These are phyloP conservation scores for Apodemus sylvaticus DNA, from an alignment of 2,113 vertebrate genomes.

Conservation along the genomic window DNA sequence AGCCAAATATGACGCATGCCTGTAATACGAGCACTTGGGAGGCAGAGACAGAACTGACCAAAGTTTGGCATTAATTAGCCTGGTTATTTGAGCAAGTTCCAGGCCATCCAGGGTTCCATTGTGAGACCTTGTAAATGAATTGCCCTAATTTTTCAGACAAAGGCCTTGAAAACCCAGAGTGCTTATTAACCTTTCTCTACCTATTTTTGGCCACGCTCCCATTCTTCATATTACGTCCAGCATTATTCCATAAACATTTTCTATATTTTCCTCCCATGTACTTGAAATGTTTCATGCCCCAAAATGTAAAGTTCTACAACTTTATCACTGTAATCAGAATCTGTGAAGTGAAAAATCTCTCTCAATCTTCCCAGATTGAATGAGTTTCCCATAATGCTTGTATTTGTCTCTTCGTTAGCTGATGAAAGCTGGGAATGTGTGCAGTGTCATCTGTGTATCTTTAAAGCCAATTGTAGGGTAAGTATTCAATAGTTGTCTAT, in stretches of 20 bases:
- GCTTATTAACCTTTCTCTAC: background rate
- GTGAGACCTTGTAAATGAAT: background rate
- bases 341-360: slow-evolving; percentile 20
- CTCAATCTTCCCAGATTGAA: slow-evolving; percentile 10
- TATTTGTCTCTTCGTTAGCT: background rate
- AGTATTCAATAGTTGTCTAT: slow-evolving; percentile 6
- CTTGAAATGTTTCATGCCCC: background rate
- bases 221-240: background rate
- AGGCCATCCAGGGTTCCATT: background rate
- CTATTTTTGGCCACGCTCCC: slow-evolving; percentile 8
- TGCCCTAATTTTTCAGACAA: background rate
- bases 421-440: background rate
- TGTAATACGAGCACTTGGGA: too few relatives aligned
- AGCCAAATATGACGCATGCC: background rate
- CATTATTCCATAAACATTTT: slow-evolving; percentile 19
- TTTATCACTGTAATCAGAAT: slow-evolving; percentile 3
- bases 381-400: background rate
- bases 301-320: background rate
- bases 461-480: background rate
- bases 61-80: background rate
- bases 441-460: background rate
- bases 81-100: background rate
- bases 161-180: slow-evolving; percentile 33
- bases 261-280: background rate
- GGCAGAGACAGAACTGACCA: too few relatives aligned